Percentiles rank a stretch among this genome's conserved stretches.
Evolutionary conservation across 1,140 invertebrate genomes (phyloP).

Genomic region (Drosophila mojavensis): DNA sequence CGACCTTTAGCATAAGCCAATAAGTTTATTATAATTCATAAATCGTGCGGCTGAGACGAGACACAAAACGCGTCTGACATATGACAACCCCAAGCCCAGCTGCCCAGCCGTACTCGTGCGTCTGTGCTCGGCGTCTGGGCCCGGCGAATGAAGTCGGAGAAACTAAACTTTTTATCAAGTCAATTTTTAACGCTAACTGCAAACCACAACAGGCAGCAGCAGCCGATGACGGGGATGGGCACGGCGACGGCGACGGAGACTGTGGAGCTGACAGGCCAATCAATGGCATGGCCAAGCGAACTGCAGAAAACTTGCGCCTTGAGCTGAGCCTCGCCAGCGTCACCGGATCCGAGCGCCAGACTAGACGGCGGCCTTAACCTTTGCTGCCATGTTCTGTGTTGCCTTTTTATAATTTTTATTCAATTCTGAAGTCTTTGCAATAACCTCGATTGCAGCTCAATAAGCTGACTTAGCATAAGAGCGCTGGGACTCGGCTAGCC

Average conservation of each 20-base stretch:
- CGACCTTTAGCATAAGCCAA: background rate
- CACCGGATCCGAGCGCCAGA: slow-evolving; percentile 43
- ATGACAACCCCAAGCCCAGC: slow-evolving; percentile 26
- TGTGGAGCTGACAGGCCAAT: slow-evolving; percentile 59
- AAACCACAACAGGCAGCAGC: slow-evolving; percentile 52
- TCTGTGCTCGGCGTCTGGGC: slow-evolving; percentile 22
- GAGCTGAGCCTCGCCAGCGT: slow-evolving; percentile 32
- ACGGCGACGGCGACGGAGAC: slow-evolving; percentile 6
- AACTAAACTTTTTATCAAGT: slow-evolving; percentile 78
- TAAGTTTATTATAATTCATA: slow-evolving; percentile 78
- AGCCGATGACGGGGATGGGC: background rate
- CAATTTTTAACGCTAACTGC: slow-evolving; percentile 77
- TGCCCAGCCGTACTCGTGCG: background rate
- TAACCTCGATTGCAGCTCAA: slow-evolving; percentile 67
- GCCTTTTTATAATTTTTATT: slow-evolving; percentile 66
- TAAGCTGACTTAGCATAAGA: slow-evolving; percentile 61
- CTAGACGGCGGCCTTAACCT: slow-evolving; percentile 75
- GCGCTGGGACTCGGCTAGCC: slow-evolving; percentile 46
- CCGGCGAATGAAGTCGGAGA: slow-evolving; percentile 49
- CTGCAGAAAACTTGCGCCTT: slow-evolving; percentile 64
- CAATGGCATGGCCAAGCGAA: slow-evolving; percentile 72
- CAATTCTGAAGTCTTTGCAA: slow-evolving; percentile 58
- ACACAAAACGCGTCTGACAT: slow-evolving; percentile 59
- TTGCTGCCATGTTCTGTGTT: slow-evolving; percentile 61
- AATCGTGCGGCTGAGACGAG: slow-evolving; percentile 54